Percentiles rank a stretch among this genome's conserved stretches.
These are phyloP conservation scores for Oscheius sp. DNA, from an alignment of 2,888 invertebrate species.

Conservation along the genomic window DNA sequence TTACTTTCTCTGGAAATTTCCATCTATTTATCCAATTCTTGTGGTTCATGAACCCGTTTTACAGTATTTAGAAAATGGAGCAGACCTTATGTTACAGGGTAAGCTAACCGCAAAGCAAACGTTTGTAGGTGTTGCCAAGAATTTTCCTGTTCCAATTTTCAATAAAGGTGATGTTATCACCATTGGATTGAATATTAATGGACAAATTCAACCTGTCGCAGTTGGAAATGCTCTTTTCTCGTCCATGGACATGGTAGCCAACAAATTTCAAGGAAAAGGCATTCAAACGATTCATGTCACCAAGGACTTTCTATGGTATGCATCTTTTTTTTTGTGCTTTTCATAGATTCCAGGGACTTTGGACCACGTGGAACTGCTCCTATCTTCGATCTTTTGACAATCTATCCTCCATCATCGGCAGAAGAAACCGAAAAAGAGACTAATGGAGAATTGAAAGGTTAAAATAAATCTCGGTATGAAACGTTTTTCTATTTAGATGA, in stretches of 20 bases:
- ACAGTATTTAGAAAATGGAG: conserved; percentile 61
- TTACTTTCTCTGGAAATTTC: conserved; percentile 51
- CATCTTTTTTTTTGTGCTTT: background rate
- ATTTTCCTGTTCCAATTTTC: conserved; percentile 32
- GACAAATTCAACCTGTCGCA: conserved; percentile 57
- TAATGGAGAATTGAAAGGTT: background rate
- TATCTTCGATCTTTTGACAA: conserved; percentile 32
- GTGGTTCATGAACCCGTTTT: conserved; percentile 57
- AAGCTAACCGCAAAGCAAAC: background rate
- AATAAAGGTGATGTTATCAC: conserved; percentile 49
- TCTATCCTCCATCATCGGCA: conserved; percentile 6
- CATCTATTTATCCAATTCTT: conserved; percentile 50
- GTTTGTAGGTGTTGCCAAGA: conserved; percentile 9
- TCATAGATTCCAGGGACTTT: conserved; percentile 44
- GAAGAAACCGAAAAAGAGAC: conserved; percentile 1
- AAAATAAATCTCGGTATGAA: background rate
- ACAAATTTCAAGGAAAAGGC: conserved; percentile 60
- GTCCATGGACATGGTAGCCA: conserved; percentile 51
- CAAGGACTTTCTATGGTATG: conserved; percentile 61
- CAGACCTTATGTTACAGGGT: conserved; percentile 68
- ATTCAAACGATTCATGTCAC: conserved; percentile 61
- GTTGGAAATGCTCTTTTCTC: conserved; percentile 63
- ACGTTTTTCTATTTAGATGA: background rate
- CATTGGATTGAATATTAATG: conserved; percentile 38
- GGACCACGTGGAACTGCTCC: conserved; percentile 49